These are phyloP conservation scores for Tricholaema leucomelas DNA, from an alignment of 2,113 vertebrate species.

Conservation along the genomic window DNA sequence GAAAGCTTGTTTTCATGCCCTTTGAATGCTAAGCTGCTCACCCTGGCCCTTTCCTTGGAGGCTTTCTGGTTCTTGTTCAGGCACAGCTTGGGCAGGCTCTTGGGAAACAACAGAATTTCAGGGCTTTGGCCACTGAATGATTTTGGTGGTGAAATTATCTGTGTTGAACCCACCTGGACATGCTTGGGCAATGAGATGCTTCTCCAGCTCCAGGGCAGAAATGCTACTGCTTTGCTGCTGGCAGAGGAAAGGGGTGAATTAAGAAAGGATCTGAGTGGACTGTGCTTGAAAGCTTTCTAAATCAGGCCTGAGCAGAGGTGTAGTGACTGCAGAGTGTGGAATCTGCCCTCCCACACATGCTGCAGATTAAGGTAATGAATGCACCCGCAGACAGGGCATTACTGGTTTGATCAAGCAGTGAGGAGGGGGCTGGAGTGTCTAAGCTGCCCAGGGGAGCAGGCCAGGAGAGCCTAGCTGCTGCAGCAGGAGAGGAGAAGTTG, in stretches of 20 bases:
- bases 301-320: constrained; percentile 28
- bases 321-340: neutral
- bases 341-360: neutral
- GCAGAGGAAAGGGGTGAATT: neutral
- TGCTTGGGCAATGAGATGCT: accelerated
- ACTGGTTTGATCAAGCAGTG: neutral
- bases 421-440: neutral
- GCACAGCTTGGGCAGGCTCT: neutral
- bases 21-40: neutral
- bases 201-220: neutral
- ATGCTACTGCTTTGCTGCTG: neutral
- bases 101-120: neutral
- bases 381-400: accelerated
- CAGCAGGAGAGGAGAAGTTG: neutral
- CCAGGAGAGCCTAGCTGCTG: accelerated
- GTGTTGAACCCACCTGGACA: neutral
- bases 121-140: neutral
- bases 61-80: neutral
- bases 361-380: constrained; percentile 6
- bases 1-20: neutral
- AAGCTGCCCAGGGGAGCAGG: neutral
- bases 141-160: neutral
- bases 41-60: neutral
- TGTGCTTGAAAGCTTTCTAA: constrained; percentile 3
- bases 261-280: neutral